phyloP scores from a whole-genome alignment of 2,113 vertebrate species.

The Lucifuga dentata region DNA sequence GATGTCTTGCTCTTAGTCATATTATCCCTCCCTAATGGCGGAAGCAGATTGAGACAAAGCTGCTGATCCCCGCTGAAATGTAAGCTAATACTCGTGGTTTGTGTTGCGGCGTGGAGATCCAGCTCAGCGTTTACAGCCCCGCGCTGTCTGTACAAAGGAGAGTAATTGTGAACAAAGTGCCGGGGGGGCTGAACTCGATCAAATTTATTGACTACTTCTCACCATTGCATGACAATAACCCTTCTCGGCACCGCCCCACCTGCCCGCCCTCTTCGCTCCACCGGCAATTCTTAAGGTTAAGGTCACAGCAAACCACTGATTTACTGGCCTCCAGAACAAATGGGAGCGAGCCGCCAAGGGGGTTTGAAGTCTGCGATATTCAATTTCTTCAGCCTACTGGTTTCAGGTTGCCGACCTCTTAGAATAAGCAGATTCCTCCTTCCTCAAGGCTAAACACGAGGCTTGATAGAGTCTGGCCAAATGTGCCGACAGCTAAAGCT shows the following conservation, averaged over 20 bases:
- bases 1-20: conserved; percentile 32
- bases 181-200: conserved; percentile 66
- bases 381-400: conserved; percentile 59
- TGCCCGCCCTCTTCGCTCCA: conserved; percentile 59
- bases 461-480: conserved; percentile 45
- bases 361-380: conserved; percentile 69
- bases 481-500: conserved; percentile 20
- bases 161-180: conserved; percentile 65
- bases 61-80: conserved; percentile 19
- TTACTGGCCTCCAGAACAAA: conserved; percentile 70
- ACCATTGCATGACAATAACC: conserved; percentile 65
- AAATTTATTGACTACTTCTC: conserved; percentile 66
- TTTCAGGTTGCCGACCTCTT: conserved; percentile 72
- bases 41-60: conserved; percentile 27
- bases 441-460: conserved; percentile 63
- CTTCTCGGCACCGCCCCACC: conserved; percentile 38
- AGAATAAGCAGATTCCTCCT: conserved; percentile 67
- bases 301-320: conserved; percentile 73
- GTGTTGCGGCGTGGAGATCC: conserved; percentile 3
- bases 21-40: conserved; percentile 33
- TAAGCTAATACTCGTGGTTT: conserved; percentile 20
- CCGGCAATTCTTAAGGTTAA: conserved; percentile 69
- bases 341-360: conserved; percentile 55
- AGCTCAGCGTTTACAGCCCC: conserved; percentile 1
- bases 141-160: conserved; percentile 24